phyloP scores from a whole-genome alignment of 2,797 vertebrate genomes.

The Eupleurogrammus muticus region DNA sequence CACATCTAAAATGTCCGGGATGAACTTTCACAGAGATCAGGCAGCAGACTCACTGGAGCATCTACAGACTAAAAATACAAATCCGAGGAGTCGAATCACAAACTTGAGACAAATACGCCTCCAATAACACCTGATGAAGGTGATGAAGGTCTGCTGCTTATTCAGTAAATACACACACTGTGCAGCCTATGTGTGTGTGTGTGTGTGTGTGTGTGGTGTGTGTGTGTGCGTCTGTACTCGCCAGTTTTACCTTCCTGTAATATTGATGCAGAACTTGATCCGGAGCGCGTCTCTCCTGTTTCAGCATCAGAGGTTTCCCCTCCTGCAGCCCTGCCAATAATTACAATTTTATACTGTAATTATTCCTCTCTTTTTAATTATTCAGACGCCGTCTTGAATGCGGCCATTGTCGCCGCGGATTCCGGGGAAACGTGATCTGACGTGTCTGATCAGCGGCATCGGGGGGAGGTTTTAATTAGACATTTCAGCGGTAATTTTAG shows the following conservation, averaged over 20 bases:
- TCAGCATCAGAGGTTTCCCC: constrained; percentile 79
- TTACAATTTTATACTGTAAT: constrained; percentile 94
- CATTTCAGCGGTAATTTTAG: constrained; percentile 80
- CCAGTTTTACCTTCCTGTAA: constrained; percentile 77
- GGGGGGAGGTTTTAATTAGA: constrained; percentile 83
- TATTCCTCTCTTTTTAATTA: constrained; percentile 94
- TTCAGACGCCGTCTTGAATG: constrained; percentile 85
- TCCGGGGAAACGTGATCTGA: constrained; percentile 82
- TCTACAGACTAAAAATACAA: too few relatives aligned
- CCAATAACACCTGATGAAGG: too few relatives aligned
- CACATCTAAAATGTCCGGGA: too few relatives aligned
- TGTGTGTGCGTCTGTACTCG: constrained; percentile 39
- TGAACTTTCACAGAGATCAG: too few relatives aligned
- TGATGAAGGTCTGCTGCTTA: too few relatives aligned
- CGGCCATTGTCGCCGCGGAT: constrained; percentile 80
- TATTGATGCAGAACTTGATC: constrained; percentile 85
- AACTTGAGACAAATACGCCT: too few relatives aligned
- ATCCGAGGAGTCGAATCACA: too few relatives aligned
- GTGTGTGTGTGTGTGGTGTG: not conserved
- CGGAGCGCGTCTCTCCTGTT: constrained; percentile 81
- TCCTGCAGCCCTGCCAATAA: constrained; percentile 83
- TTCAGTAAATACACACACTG: too few relatives aligned
- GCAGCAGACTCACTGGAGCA: too few relatives aligned
- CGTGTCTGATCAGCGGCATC: constrained; percentile 65
- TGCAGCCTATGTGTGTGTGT: not conserved